Conservation (phyloP, 2,888 invertebrate species). For the Chaetoderma sp. region DNA sequence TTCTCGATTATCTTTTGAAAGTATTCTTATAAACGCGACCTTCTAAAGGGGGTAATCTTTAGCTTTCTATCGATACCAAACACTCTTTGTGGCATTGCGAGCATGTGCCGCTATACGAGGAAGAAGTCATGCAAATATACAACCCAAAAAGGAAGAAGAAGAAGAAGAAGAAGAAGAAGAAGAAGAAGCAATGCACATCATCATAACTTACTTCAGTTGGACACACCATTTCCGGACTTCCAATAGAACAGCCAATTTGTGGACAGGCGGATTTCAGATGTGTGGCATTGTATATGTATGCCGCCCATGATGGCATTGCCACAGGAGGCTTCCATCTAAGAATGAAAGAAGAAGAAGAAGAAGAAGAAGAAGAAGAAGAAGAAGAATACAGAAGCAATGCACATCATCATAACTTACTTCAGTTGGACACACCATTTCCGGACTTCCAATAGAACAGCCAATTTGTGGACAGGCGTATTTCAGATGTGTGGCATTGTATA, state of each 20-base stretch:
- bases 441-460: slow-evolving; percentile 45
- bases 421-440: slow-evolving; percentile 49
- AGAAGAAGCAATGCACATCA: not conserved
- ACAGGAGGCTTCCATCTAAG: slow-evolving; percentile 51
- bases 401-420: slow-evolving; percentile 32
- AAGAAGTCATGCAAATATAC: no score
- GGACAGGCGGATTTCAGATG: slow-evolving; percentile 51
- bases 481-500: slow-evolving; percentile 43
- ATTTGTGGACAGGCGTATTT: slow-evolving; percentile 56
- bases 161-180: no score
- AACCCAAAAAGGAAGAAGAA: no score
- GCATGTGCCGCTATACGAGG: no score
- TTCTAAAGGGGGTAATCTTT: no score
- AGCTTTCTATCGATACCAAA: no score
- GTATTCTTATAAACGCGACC: no score
- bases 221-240: slow-evolving; percentile 49
- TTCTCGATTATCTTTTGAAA: no score
- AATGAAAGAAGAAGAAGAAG: not conserved
- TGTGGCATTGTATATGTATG: slow-evolving; percentile 42
- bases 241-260: slow-evolving; percentile 46
- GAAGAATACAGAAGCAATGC: no score
- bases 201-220: slow-evolving; percentile 42
- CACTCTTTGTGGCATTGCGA: no score
- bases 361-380: no score
- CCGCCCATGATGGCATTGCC: slow-evolving; percentile 40